Evolutionary conservation across 2,113 vertebrate species (phyloP).

Genomic region (Pelecanoides urinatrix): DNA sequence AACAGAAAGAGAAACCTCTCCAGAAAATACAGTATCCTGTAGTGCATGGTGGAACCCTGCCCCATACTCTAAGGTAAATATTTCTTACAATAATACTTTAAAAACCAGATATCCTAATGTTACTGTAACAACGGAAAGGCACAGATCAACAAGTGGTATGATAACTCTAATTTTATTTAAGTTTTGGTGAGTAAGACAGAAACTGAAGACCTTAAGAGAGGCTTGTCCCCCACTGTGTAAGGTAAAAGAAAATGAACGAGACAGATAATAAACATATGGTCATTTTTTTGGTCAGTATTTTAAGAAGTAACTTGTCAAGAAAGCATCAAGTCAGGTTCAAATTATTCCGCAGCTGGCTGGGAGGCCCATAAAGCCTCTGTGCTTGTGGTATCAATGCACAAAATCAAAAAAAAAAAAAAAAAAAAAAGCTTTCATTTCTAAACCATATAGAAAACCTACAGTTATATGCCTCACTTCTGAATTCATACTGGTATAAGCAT

Average conservation of each 20-base stretch:
- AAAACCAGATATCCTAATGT: not conserved
- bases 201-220: not conserved
- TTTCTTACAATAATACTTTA: not conserved
- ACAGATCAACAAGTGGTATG: not conserved
- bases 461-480: not conserved
- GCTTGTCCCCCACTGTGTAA: not conserved
- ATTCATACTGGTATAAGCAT: not conserved
- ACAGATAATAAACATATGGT: not conserved
- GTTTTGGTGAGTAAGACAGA: not conserved
- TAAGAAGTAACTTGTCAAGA: not conserved
- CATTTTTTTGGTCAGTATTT: not conserved
- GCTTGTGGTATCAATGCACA: not conserved
- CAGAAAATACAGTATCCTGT: not conserved
- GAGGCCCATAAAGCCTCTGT: not conserved
- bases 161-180: not conserved
- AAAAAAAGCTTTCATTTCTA: not conserved
- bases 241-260: not conserved
- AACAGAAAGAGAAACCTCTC: not conserved
- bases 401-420: not conserved
- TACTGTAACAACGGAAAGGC: not conserved
- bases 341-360: not conserved
- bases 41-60: not conserved
- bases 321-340: not conserved
- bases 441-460: not conserved
- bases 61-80: not conserved